Percentiles rank a stretch among this genome's conserved stretches.
phyloP scores from a whole-genome alignment of 2,113 vertebrate species.

The Aegotheles bennettii region DNA sequence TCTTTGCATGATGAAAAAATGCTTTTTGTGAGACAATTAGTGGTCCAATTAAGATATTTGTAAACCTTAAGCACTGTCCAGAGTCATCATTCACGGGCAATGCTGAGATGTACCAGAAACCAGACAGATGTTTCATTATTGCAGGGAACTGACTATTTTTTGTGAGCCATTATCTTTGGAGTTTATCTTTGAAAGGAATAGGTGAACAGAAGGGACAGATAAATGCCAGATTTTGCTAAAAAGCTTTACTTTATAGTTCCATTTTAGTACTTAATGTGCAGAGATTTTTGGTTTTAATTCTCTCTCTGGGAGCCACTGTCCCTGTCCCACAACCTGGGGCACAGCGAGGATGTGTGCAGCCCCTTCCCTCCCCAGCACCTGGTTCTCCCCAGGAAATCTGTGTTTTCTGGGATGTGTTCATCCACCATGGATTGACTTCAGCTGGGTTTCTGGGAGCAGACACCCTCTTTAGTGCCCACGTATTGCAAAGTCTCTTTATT shows the following conservation, averaged over 20 bases:
- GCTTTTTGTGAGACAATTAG: slow-evolving; percentile 17
- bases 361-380: not conserved
- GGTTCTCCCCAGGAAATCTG: not conserved
- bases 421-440: accelerated
- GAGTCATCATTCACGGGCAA: not conserved
- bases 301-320: not conserved
- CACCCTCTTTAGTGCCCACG: accelerated
- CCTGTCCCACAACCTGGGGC: not conserved
- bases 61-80: slow-evolving; percentile 29
- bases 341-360: not conserved
- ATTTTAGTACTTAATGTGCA: not conserved
- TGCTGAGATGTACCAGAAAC: not conserved
- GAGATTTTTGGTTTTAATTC: not conserved
- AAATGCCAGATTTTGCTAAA: not conserved
- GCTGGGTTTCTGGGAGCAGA: not conserved
- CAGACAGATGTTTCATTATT: not conserved
- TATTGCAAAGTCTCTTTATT: not conserved
- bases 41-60: slow-evolving; percentile 51
- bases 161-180: not conserved
- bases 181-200: not conserved
- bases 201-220: slow-evolving; percentile 32
- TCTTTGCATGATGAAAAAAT: not conserved
- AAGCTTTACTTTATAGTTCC: not conserved
- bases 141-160: not conserved
- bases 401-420: not conserved